phyloP scores from a whole-genome alignment of 2,113 vertebrate genomes.

The Nanorana parkeri region DNA sequence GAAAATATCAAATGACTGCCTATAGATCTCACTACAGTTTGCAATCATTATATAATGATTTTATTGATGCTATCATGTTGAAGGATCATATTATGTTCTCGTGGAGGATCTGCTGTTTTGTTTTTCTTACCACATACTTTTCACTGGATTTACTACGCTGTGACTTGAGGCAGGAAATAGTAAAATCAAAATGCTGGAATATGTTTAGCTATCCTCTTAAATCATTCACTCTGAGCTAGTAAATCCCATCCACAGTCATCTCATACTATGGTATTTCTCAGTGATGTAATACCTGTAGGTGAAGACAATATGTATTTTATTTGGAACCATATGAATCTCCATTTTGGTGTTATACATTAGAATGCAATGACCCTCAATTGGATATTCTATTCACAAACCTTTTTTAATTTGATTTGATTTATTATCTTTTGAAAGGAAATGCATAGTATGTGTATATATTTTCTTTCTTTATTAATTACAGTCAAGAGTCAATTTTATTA shows the following conservation, averaged over 20 bases:
- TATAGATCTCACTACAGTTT: not conserved
- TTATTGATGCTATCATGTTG: not conserved
- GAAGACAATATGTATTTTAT: not conserved
- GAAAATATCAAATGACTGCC: no score
- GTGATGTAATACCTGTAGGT: constrained; percentile 8
- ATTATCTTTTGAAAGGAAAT: no score
- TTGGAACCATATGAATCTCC: not conserved
- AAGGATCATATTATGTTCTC: not conserved
- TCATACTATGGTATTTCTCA: constrained; percentile 20
- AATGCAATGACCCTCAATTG: not conserved
- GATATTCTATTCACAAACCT: not conserved
- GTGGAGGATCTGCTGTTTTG: not conserved
- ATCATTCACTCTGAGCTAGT: constrained; percentile 5
- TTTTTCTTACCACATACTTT: not conserved
- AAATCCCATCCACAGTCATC: not conserved
- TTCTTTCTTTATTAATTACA: no score
- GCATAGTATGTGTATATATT: no score
- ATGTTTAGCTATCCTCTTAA: not conserved
- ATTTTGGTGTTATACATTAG: not conserved
- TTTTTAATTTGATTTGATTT: no score
- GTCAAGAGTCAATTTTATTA: no score
- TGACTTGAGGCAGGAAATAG: constrained; percentile 5
- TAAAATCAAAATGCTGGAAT: constrained; percentile 20
- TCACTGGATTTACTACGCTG: constrained; percentile 19
- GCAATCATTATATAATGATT: not conserved